Evolutionary conservation across 2,797 vertebrate species (phyloP), one percentile per base, ranked within the genome.

Genomic region (Crocidura indochinensis): DNA sequence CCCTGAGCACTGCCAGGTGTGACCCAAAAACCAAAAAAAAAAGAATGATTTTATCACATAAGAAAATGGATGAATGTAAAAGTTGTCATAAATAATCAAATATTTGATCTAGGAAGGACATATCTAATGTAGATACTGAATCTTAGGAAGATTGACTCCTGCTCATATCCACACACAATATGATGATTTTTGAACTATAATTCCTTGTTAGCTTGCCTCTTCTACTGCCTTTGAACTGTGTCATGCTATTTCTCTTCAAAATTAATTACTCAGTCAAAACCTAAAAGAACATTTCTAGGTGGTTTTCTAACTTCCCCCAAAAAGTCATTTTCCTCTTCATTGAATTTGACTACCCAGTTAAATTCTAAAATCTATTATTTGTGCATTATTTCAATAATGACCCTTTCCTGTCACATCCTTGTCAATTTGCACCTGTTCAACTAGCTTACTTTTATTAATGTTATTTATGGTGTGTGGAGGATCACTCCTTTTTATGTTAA

Each of bases 261-360:
- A 88, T 93, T 95, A 96, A 89, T 94, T 85, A 92, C 44, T 74
- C 79, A 79, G 74, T 87, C 84, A 85, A 94, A 95, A 73, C 82
- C 26, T 71, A 64, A 64, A 90, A 90, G 72, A 93, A 85, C 15
- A 88, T 94, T 83, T 73, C 75, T 75, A 90, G 71, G 56, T 80
- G 38, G 68, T 89, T 92, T 94, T 94, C 82, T 95, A 64, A 86
- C 64, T 64, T 94, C 90, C 60, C 15, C 51, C 14, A 0, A 88
- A 85, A 91, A 88, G 69, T 62, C 79, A 91, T 94, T 95, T 96
- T 95, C 76, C 68, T 95, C 91, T 87, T 93, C 87, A 79, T 38
- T 92, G 87, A 72, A 93, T 91, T 69, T 92, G 75, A 74, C 44
- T 53, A 77, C 29, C 19, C 60, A 69, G 81, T 93, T 90, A 87